Evolutionary conservation across 2,797 vertebrate genomes (phyloP).

Genomic region (Oreochromis mossambicus): DNA sequence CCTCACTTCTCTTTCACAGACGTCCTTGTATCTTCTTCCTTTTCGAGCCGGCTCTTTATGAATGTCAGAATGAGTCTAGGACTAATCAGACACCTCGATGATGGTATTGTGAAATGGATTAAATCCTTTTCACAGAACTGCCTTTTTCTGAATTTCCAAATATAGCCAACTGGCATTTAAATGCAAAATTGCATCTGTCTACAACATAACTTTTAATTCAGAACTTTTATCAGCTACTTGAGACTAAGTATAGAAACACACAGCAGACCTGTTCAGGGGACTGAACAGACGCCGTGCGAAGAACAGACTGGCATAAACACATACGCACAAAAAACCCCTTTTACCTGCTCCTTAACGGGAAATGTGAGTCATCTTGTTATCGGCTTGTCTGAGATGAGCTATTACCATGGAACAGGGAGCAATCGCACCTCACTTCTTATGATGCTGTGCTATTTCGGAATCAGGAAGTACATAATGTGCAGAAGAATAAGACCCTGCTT

Average conservation of each 20-base stretch:
- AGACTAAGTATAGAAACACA: constrained; percentile 60
- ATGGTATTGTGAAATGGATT: background rate
- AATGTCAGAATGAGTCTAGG: background rate
- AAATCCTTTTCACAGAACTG: background rate
- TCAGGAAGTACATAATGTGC: constrained; percentile 18
- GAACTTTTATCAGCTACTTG: constrained; percentile 3
- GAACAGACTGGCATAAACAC: constrained; percentile 30
- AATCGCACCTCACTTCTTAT: constrained; percentile 43
- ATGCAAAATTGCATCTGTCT: background rate
- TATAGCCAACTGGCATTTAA: background rate
- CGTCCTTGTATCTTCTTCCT: background rate
- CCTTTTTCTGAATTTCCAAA: background rate
- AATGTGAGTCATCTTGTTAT: constrained; percentile 67
- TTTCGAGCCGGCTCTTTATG: background rate
- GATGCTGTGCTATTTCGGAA: constrained; percentile 53
- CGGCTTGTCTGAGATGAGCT: constrained; percentile 55
- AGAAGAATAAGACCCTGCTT: background rate
- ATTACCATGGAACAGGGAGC: constrained; percentile 36
- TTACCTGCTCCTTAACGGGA: constrained; percentile 51
- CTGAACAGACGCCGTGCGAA: constrained; percentile 46
- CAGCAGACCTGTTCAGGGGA: constrained; percentile 37
- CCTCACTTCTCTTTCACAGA: fast-evolving
- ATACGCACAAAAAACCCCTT: constrained; percentile 8
- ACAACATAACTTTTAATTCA: constrained; percentile 15
- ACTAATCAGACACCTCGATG: background rate